Evolutionary conservation across 2,888 invertebrate species (phyloP), one percentile per base, ranked within the genome.

Genomic region (Ferrisia virgata): DNA sequence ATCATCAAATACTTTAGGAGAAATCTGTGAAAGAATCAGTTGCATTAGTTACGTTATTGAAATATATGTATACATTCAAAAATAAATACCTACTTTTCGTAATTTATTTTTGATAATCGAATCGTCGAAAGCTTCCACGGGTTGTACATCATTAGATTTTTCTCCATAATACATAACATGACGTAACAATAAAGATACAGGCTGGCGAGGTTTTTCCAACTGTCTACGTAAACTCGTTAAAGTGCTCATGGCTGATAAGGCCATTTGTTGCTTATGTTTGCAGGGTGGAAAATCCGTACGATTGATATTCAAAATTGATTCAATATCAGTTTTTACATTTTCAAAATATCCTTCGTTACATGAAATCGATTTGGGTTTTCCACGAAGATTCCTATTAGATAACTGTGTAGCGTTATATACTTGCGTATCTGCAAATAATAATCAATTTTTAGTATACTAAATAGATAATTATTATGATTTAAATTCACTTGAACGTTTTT

Each of bases 161-260:
- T 84, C 79, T 22, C 84, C 84, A 64, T 84, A 79, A 11, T 64
- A 69, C 5, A 58, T 33, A 13, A 87, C 85, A 88, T 93, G 94
- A 89, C 95, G 94, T 86, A 96, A 91, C 89, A 95, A 95, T 81
- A 97, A 90, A 88, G 95, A 96, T 87, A 93, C 93, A 9, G 95
- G 94, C 0, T 94, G 93, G 11, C 95, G 94, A 69, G 95, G 91
- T 85, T 94, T 92, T 86, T 94, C 94, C 88, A 95, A 91, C 91
- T 95, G 92, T 85, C 89, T 93, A 89, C 95, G 94, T 86, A 96
- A 92, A 84, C 94, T 91, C 79, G 93, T 92, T 76, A 97, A 88
- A 4, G 95, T 95, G 0, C 93, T 93, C 39, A 97, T 92, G 0
- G 97, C 96, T 22, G 94, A 93, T 85, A 94, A 90, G 0, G 97